Evolutionary conservation across 2,888 invertebrate genomes (phyloP).

Genomic region (Allolobophora icterica): DNA sequence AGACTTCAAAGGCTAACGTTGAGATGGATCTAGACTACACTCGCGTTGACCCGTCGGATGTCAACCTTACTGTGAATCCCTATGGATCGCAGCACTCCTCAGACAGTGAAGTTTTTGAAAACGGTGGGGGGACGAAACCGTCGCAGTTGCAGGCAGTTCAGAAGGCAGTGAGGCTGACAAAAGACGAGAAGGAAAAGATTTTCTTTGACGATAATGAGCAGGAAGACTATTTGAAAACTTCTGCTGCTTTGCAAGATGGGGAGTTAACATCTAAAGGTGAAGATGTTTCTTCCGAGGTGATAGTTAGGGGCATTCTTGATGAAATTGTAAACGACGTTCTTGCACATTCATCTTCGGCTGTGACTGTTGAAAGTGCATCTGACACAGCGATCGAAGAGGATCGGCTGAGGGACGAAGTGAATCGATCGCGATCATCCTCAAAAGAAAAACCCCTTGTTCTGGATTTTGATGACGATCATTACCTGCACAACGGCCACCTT

Average conservation of each 20-base stretch:
- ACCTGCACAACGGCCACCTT: not conserved
- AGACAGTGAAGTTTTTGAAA: slow-evolving; percentile 57
- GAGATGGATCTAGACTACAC: slow-evolving; percentile 69
- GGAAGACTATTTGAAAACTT: slow-evolving; percentile 43
- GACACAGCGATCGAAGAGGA: slow-evolving; percentile 27
- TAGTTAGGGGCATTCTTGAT: not conserved
- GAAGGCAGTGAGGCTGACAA: slow-evolving; percentile 56
- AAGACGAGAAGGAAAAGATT: slow-evolving; percentile 62
- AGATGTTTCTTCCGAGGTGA: slow-evolving; percentile 24
- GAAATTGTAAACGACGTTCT: slow-evolving; percentile 29
- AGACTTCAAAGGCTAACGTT: slow-evolving; percentile 49
- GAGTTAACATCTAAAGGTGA: slow-evolving; percentile 39
- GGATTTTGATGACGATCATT: not conserved
- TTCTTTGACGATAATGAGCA: slow-evolving; percentile 56
- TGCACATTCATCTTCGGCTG: not conserved
- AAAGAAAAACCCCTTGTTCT: not conserved
- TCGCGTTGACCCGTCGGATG: slow-evolving; percentile 67
- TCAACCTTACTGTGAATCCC: slow-evolving; percentile 76
- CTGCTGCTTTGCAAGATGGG: slow-evolving; percentile 34
- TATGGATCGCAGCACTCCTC: slow-evolving; percentile 66
- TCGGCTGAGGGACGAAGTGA: not conserved
- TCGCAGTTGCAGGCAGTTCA: slow-evolving; percentile 49
- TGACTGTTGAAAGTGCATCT: slow-evolving; percentile 26
- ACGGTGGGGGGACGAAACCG: slow-evolving; percentile 47
- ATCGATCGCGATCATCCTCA: not conserved